phyloP scores from a whole-genome alignment of 2,888 invertebrate species.

The Melanotus villosus region DNA sequence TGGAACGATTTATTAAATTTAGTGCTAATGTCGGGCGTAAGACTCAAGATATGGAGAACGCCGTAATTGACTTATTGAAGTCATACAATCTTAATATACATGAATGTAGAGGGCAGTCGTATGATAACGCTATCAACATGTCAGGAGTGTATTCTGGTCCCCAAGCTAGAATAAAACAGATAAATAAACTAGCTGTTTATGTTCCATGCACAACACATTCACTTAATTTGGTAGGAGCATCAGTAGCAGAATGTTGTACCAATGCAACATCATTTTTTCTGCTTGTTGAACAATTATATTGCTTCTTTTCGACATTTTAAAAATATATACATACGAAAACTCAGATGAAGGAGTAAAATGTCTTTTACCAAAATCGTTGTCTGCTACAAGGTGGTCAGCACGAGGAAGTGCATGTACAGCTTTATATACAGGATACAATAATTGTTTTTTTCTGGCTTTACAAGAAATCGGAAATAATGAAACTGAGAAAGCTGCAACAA shows the following conservation, averaged over 20 bases:
- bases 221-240: conserved; percentile 50
- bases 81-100: conserved; percentile 44
- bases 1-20: conserved; percentile 50
- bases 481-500: too few relatives aligned
- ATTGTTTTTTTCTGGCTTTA: too few relatives aligned
- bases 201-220: conserved; percentile 54
- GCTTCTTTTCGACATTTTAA: too few relatives aligned
- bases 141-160: conserved; percentile 48
- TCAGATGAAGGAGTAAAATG: too few relatives aligned
- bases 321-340: too few relatives aligned
- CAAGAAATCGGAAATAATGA: too few relatives aligned
- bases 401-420: conserved; percentile 28
- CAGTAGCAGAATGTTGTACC: conserved; percentile 50
- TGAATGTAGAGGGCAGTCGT: conserved; percentile 51
- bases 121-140: conserved; percentile 54
- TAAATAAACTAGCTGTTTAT: conserved; percentile 46
- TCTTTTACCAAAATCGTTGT: conserved; percentile 26
- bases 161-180: conserved; percentile 50
- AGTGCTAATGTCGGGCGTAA: conserved; percentile 51
- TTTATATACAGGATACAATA: too few relatives aligned
- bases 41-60: conserved; percentile 41
- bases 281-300: too few relatives aligned
- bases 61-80: conserved; percentile 36
- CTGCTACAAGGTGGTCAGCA: conserved; percentile 31
- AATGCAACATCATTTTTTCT: too few relatives aligned